Base-by-base conservation (phyloP, 2,113 vertebrate species). In the Amphiprion percula region DNA sequence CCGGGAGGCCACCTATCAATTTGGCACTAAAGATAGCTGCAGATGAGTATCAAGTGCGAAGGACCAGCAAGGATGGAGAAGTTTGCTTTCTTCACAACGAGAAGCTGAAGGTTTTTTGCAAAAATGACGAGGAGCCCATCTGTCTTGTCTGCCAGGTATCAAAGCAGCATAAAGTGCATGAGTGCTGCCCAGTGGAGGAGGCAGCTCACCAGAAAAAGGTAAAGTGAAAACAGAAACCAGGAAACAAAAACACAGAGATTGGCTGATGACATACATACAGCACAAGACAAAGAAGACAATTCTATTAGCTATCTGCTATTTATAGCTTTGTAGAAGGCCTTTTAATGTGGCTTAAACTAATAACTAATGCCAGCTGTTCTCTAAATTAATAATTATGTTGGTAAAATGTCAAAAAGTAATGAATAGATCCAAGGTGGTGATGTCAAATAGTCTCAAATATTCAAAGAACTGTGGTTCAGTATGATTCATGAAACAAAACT, bases 161-260 rank as follows among this genome's bases (percentile, higher is more conserved):
- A 28, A 90, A 39, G 41, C 67, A 55, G n/a, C 94, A 95, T 2
- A 91, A 56, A 74, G 70, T 89, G n/a, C 93, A 95, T 0, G 23
- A 87, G 5, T 92, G 87, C 68, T 80, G 70, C 49, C 76, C 90
- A 0, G 41, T 93, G 8, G 81, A 84, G 10, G 92, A 94, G 50
- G 93, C 91, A 0, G 87, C 90, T 3, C 24, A 26, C 1, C 74
- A 91, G 50, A 91, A 88, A 72, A 93, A 90, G 93, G 93, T 94
- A 71, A 0, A 67, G 60, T 62, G 70, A 47, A 71, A 55, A 69
- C 55, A 66, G 21, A 63, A 74, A 52, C 16, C 10, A 19, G 16
- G 3, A 11, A 52, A 52, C 4, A 44, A 4, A 12, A 14, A 14
- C 14, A 15, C 41, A 44, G 41, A 12, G 41, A 15, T 2, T 12